These are phyloP conservation scores for Eilema depressum DNA, from an alignment of 2,888 invertebrate genomes.

Conservation along the genomic window DNA sequence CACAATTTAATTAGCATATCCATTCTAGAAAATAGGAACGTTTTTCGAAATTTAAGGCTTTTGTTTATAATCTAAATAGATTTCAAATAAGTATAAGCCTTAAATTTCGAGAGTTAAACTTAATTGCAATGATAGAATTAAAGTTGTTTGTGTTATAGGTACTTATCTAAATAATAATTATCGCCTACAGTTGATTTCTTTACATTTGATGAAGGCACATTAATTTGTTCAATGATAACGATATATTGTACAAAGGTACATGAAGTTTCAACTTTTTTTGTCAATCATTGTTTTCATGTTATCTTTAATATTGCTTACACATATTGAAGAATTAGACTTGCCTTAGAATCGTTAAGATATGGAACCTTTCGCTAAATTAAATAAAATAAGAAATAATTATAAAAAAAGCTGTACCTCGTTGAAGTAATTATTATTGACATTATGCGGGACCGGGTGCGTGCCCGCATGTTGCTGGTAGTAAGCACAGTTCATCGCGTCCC, in stretches of 20 bases:
- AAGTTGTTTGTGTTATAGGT: too few relatives aligned
- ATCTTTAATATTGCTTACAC: too few relatives aligned
- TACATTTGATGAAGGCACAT: not conserved
- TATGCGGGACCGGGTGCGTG: slow-evolving; percentile 77
- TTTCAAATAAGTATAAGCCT: too few relatives aligned
- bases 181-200: not conserved
- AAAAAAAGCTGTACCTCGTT: slow-evolving; percentile 75
- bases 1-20: too few relatives aligned
- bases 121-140: too few relatives aligned
- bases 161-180: not conserved
- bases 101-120: too few relatives aligned
- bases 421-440: slow-evolving; percentile 80
- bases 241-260: not conserved
- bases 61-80: too few relatives aligned
- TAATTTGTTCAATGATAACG: not conserved
- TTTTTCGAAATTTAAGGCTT: too few relatives aligned
- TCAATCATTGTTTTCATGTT: too few relatives aligned
- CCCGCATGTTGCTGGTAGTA: slow-evolving; percentile 83
- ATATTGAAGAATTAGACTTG: not conserved
- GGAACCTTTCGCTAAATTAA: not conserved
- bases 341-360: not conserved
- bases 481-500: slow-evolving; percentile 83
- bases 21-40: too few relatives aligned
- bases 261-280: not conserved
- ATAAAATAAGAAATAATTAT: not conserved